Evolutionary conservation across 1,140 invertebrate genomes (phyloP).

Genomic region (Colletes gigas): DNA sequence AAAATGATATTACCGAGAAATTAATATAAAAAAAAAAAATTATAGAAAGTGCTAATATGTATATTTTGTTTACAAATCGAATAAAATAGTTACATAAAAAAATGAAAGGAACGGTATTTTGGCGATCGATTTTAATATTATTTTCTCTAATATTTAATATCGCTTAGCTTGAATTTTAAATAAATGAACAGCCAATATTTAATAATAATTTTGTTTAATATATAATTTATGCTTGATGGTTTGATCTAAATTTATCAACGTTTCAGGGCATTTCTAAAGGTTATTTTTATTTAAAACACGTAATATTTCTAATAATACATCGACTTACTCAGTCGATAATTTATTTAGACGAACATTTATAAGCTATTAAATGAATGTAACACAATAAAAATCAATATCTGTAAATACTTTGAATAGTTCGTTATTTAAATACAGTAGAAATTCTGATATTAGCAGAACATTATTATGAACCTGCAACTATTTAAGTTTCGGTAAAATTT

Average conservation of each 20-base stretch:
- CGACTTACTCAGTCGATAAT: neutral
- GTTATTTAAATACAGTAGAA: neutral
- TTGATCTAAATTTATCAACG: neutral
- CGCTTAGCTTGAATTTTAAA: neutral
- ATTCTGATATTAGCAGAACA: neutral
- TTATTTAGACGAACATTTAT: neutral
- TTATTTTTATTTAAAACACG: neutral
- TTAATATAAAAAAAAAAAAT: neutral
- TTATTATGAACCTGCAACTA: neutral
- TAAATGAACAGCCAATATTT: too few relatives aligned
- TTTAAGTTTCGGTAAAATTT: neutral
- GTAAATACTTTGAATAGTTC: neutral
- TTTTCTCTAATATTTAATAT: neutral
- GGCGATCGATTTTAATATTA: neutral
- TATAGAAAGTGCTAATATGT: neutral
- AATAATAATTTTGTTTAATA: too few relatives aligned
- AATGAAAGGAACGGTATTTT: neutral
- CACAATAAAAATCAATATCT: neutral
- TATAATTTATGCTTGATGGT: neutral
- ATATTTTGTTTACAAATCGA: neutral
- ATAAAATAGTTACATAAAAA: neutral
- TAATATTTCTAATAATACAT: neutral
- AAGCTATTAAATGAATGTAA: too few relatives aligned
- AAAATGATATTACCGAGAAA: neutral
- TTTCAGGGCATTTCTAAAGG: neutral